These are phyloP conservation scores for Sminthurinus signatus DNA, from an alignment of 1,140 invertebrate genomes.

Conservation along the genomic window DNA sequence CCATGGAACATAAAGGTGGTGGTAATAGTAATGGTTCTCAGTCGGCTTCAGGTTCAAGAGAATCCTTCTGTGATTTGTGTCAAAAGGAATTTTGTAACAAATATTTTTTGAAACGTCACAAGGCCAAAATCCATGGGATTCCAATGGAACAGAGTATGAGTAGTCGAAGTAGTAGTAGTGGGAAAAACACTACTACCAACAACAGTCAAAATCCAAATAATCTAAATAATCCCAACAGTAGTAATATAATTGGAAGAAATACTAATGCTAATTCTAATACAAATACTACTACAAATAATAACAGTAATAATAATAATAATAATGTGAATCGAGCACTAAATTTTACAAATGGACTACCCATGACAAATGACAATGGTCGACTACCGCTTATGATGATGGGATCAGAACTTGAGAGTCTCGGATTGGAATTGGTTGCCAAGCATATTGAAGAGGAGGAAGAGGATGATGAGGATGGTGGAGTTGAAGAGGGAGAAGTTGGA, in stretches of 20 bases:
- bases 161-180: neutral
- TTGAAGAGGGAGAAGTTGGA: slow-evolving; percentile 20
- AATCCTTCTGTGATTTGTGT: slow-evolving; percentile 73
- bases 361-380: too few species aligned
- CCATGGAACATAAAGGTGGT: neutral
- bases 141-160: slow-evolving; percentile 62
- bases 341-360: too few species aligned
- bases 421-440: slow-evolving; percentile 2
- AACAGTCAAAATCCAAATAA: neutral
- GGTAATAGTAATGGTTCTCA: neutral
- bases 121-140: slow-evolving; percentile 89
- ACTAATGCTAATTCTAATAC: too few species aligned
- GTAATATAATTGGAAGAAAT: too few species aligned
- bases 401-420: slow-evolving; percentile 4
- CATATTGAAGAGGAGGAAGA: slow-evolving; percentile 1
- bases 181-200: neutral
- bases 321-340: too few species aligned
- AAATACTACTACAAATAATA: too few species aligned
- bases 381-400: neutral
- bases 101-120: slow-evolving; percentile 97
- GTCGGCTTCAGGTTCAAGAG: neutral
- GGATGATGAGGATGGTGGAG: slow-evolving; percentile 18
- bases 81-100: slow-evolving; percentile 99
- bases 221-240: too few species aligned
- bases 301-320: too few species aligned